phyloP scores from a whole-genome alignment of 2,113 vertebrate genomes.

The Peromyscus polionotus region DNA sequence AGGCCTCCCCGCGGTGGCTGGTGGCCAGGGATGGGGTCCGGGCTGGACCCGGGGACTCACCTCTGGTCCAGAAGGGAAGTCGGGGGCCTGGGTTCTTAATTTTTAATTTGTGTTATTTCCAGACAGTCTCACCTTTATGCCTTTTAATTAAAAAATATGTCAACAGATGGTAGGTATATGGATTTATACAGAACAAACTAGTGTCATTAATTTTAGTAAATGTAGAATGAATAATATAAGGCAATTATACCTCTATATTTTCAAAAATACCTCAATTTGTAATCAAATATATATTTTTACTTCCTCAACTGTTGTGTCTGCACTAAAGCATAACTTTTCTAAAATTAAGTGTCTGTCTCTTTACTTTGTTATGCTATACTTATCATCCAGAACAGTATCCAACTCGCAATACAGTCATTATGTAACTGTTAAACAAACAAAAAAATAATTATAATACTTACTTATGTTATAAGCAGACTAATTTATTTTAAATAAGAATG shows the following conservation, averaged over 20 bases:
- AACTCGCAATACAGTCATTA: neutral
- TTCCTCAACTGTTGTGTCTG: neutral
- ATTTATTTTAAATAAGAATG: neutral
- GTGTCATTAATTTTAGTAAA: neutral
- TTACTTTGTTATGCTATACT: neutral
- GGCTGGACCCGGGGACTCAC: too few species aligned
- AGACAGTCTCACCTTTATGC: neutral
- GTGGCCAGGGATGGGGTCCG: too few species aligned
- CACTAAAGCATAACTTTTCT: neutral
- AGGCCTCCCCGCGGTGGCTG: too few species aligned
- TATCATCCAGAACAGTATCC: neutral
- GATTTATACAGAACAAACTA: neutral
- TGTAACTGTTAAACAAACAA: neutral
- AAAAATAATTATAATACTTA: neutral
- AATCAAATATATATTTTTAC: conserved; percentile 2
- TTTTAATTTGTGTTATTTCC: neutral
- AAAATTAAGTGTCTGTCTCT: neutral
- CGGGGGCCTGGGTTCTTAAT: neutral
- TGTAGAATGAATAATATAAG: neutral
- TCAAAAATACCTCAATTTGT: neutral
- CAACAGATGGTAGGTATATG: neutral
- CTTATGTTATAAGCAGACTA: neutral
- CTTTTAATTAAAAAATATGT: neutral
- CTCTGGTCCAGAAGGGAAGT: too few species aligned
- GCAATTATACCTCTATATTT: neutral